Base-by-base conservation (phyloP, 2,113 vertebrate genomes). In the Mus spicilegus region DNA sequence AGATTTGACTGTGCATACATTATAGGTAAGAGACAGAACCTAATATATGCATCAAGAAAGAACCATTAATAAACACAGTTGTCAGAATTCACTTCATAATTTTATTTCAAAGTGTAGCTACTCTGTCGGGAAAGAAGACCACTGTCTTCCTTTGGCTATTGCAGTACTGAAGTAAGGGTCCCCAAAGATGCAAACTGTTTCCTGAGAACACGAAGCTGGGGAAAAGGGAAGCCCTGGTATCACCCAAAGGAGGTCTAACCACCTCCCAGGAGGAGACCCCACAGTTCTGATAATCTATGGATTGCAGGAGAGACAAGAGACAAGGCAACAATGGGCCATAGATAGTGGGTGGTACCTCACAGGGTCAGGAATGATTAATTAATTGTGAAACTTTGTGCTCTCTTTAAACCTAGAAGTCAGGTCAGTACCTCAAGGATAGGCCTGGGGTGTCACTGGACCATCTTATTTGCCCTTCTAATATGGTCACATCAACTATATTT, bases 1-100 rank as follows among this genome's bases (percentile, higher is more conserved):
- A 82, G 90, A 93, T 92, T 96, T 96, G 67, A 93, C 75, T 95
- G 17, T 95, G 72, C 90, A 95, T 94, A 87, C 93, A 56, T 97
- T 95, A 94, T 86, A 94, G 46, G 42, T 72, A 82, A 94, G 81
- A 87, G 76, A 67, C 51, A 56, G 95, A 93, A 95, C 88, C 28
- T 88, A 96, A 96, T 92, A 91, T 91, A 92, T 97, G 76, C 88
- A 90, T 89, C 76, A 95, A 78, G 88, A 93, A 91, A 42, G 85
- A 93, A 93, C 1, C 56, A 76, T 90, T 96, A 95, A 94, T 96
- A 96, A 97, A 95, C 56, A 87, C 51, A 96, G 51, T 80, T 91
- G 78, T 96, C 63, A 96, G 87, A 96, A 97, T 95, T 91, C 56
- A 54, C 76, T 93, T 93, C 14, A 65, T 82, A 96, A 87, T 96